Evolutionary conservation across 92 coral and sea anemone species (phyloP), one percentile per base, ranked within the genome.

Genomic region (Epizoanthus rinbou): DNA sequence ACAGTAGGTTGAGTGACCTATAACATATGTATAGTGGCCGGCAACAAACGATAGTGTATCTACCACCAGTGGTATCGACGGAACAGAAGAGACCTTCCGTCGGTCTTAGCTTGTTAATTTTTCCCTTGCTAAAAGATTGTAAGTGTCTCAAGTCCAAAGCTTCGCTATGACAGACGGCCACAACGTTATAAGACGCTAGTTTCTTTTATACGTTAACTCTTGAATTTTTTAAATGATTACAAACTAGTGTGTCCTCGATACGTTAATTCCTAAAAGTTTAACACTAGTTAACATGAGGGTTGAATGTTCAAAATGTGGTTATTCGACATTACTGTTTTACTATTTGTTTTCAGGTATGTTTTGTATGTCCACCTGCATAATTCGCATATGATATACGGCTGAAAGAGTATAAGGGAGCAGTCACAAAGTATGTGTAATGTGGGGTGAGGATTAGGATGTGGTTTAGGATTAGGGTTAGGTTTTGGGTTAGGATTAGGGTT

Each of bases 221-320:
- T 64, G 4, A 64, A 28, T 58, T 64, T 64, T 64, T 64, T 64
- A 21, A 66, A 66, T 8, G 72, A 11, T 66, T 66, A 66, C 28
- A 66, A 11, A 66, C 25, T 33, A 60, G 66, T 19, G 66, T 60
- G 66, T 60, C 66, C 66, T 60, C 66, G 24, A 60, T 19, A 60
- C 28, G 72, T 66, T 66, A 39, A 66, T 66, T 66, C 72, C 45
- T 66, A 21, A 66, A 24, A 22, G 66, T 60, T 58, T 60, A 60
- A n/a, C 66, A 60, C 66, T 60, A 60, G 66, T 60, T 25, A 60
- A 25, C 66, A n/a, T 22, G 24, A 60, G 72, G 72, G 45, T 66
- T 19, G 72, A 66, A 66, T 24, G 45, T 39, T 39, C 72, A 8
- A 63, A 63, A 63, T 17, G 24, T 60, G 66, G 66, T 60, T 17